Evolutionary conservation across 2,888 invertebrate genomes (phyloP).

Genomic region (Latrodectus elegans): DNA sequence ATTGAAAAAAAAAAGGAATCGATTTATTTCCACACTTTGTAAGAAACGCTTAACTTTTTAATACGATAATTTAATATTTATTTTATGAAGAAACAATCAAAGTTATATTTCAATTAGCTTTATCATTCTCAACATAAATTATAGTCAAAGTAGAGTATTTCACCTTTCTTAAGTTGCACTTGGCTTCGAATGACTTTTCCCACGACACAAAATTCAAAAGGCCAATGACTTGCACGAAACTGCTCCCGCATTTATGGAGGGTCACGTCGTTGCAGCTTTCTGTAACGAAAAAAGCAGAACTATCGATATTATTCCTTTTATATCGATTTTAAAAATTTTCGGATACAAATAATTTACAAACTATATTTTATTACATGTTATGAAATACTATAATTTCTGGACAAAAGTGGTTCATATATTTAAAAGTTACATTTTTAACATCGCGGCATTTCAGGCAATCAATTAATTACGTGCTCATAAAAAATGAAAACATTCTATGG

Average conservation of each 20-base stretch:
- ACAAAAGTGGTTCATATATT: not conserved
- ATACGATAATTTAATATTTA: no score
- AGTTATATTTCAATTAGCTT: no score
- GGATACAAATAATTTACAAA: not conserved
- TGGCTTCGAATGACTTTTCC: constrained; percentile 62
- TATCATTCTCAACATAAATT: no score
- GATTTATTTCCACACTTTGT: no score
- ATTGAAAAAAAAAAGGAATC: no score
- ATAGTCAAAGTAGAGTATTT: not conserved
- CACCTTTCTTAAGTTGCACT: constrained; percentile 69
- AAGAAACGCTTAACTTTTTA: no score
- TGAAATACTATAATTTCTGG: not conserved
- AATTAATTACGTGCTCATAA: no score
- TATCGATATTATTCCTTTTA: not conserved
- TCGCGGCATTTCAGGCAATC: no score
- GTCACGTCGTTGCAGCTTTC: constrained; percentile 64
- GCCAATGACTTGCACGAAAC: constrained; percentile 61
- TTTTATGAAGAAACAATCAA: no score
- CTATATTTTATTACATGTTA: not conserved
- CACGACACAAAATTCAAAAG: constrained; percentile 57
- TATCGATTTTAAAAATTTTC: no score
- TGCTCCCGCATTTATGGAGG: constrained; percentile 67
- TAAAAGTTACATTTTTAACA: not conserved
- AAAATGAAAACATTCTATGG: no score
- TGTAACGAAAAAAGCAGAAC: constrained; percentile 3